Evolutionary conservation across 2,888 invertebrate species (phyloP), one percentile per base, ranked within the genome.

Genomic region (Celastrina argiolus): DNA sequence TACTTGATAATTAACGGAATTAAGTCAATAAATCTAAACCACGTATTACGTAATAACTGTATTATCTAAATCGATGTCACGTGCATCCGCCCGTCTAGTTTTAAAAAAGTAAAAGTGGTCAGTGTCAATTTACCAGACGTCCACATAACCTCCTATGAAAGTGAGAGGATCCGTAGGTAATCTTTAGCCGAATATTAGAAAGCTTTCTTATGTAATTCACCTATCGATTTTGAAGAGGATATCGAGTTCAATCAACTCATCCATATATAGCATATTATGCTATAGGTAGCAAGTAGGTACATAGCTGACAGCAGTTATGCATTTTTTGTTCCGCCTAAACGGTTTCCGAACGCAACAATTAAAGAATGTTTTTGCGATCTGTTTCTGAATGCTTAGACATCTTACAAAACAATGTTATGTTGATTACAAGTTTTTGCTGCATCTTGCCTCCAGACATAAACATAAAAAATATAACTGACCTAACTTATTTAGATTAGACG

Each of bases 51-150:
- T 61, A 61, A 61, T 39, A 39, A 7, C 1, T 10, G 22, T 22
- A 22, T 16, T 34, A 59, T 36, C 34, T 58, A 56, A 59, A 65
- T 61, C 69, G 68, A 67, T 67, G 69, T 72, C 69, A 72, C 61
- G 64, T 69, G 69, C 64, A 71, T 70, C 69, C 68, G 68, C 68
- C 69, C 64, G 56, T 42, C 65, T 45, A 58, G 72, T 73, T 78
- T 72, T 79, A 88, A 39, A 61, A 61, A 88, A 89, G 89, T 89
- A 88, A 89, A 87, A 89, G 88, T 88, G 78, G 85, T 83, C 81
- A 77, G 77, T 76, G 73, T 77, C 73, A 74, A 76, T 75, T 76
- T 79, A 81, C 79, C 77, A 81, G 80, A 83, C 84, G 61, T 39
- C 61, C 61, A 61, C 76, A 56, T 65, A 81, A 81, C 78, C 78